Evolutionary conservation across 2,888 invertebrate genomes (phyloP).

Genomic region (Dasysyrphus albostriatus): DNA sequence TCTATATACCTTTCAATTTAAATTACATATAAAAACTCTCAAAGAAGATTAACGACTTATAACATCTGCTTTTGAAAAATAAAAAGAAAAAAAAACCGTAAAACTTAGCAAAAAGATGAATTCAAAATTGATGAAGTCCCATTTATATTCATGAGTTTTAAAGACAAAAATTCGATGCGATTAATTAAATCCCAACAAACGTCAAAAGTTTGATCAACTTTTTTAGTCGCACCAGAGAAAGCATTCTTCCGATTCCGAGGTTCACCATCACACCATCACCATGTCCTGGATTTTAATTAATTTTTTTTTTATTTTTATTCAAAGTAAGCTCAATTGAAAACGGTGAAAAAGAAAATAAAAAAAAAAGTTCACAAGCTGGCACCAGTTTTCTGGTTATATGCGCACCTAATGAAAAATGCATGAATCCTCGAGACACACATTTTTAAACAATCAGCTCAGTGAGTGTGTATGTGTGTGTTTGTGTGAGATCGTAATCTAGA

Average conservation of each 20-base stretch:
- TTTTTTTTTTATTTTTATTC: slow-evolving; percentile 46
- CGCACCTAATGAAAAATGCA: slow-evolving; percentile 53
- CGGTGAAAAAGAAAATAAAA: slow-evolving; percentile 1
- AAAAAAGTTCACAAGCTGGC: slow-evolving; percentile 14
- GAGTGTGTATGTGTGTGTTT: neutral
- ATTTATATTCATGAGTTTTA: slow-evolving; percentile 47
- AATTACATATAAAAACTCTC: neutral
- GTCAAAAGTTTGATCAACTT: slow-evolving; percentile 42
- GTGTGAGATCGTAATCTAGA: neutral
- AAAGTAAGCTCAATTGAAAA: slow-evolving; percentile 28
- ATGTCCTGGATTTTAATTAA: slow-evolving; percentile 56
- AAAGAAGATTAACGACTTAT: neutral
- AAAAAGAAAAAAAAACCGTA: neutral
- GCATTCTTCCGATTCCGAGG: neutral
- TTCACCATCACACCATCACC: neutral
- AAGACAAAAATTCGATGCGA: slow-evolving; percentile 16
- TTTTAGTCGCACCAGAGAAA: neutral
- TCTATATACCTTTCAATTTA: neutral
- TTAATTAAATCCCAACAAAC: slow-evolving; percentile 48
- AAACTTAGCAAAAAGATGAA: neutral
- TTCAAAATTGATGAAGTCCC: slow-evolving; percentile 35
- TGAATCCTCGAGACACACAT: slow-evolving; percentile 47
- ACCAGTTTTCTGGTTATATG: neutral
- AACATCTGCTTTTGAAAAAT: neutral
- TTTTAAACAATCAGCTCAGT: neutral